Base-by-base conservation (phyloP, 2,888 invertebrate species). In the Eilema sororculum region DNA sequence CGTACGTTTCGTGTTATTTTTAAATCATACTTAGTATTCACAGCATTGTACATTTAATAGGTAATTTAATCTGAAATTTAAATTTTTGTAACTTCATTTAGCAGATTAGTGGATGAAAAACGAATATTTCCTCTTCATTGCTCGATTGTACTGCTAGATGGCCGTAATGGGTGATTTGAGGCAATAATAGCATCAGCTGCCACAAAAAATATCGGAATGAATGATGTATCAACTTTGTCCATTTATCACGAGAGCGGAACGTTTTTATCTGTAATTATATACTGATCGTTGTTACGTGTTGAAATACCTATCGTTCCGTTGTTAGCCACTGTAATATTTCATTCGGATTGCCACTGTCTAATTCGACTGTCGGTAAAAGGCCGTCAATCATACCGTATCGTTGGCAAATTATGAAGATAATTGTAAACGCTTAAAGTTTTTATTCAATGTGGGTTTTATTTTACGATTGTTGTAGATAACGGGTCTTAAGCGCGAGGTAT, bases 251-350 rank as follows among this genome's bases (percentile, higher is more conserved):
- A 69, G 58, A 73, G 67, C 72, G 73, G 68, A 73, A 71, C 65
- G 65, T 71, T 69, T 78, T 78, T 73, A 69, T 73, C 37, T 69
- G 22, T 77, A 72, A 75, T 81, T 81, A 79, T 61, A 25, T 68
- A 68, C 61, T 37, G 46, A 65, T 60, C 59, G 62, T 70, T 58
- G 64, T 77, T 73, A 71, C 69, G 69, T 75, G 73, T 77, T 74
- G 61, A 72, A 77, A 75, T 75, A 59, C 61, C 72, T 71, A 73
- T 81, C 68, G 71, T 75, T 75, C 69, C 62, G 70, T 75, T 79
- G 75, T 79, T 75, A 77, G 68, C 82, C 79, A 67, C 77, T 61
- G 78, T 75, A 64, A 65, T 71, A 59, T 72, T 75, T 69, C 69
- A 46, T 69, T 70, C 65, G 69, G 74, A 77, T 74, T 58, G 67